Base-by-base conservation (phyloP, 2,888 invertebrate species). In the Epinotia bilunana region DNA sequence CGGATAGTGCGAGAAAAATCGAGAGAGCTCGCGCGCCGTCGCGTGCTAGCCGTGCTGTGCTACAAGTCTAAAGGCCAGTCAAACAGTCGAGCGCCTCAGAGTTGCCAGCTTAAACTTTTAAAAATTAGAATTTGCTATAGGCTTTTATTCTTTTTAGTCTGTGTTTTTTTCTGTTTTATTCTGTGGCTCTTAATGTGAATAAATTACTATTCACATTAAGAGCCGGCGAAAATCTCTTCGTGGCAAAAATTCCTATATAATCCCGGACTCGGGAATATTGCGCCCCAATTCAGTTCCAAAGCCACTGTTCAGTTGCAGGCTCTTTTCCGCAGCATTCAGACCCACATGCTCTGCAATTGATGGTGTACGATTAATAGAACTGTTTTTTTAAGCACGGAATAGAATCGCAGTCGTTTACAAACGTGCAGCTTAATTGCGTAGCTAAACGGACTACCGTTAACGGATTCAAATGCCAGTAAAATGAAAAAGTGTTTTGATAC, bases 331-430 rank as follows among this genome's bases (percentile, higher is more conserved):
- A n/a, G 49, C 12, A 16, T 73, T 73, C 33, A 43, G 58, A 13
- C n/a, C 60, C 67, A 73, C 53, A 67, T n/a, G 49, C 67, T 73
- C 67, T 67, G 67, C 60, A 61, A 67, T 61, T 55, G 67, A 73
- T 43, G n/a, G 67, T 13, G 12, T n/a, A 12, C 61, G 49, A 73
- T 64, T 63, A 57, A 72, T 72, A 11, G 33, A 20, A 65, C 28
- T 33, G 23, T n/a, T 20, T 65, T 55, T 65, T 60, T 33, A 23
- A 28, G 2, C 23, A 13, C 53, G n/a, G n/a, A n/a, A 5, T 49
- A 5, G 28, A 53, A 23, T 16, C n/a, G 43, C 4, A 13, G 63
- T 49, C 16, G 49, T 64, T 64, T 49, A 64, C 16, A 20, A 20
- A 64, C 23, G 3, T 11, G 33, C n/a, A 39, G 39, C 5, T 49